These are phyloP conservation scores for Scolopax mira DNA, from an alignment of 2,113 vertebrate genomes.

Conservation along the genomic window DNA sequence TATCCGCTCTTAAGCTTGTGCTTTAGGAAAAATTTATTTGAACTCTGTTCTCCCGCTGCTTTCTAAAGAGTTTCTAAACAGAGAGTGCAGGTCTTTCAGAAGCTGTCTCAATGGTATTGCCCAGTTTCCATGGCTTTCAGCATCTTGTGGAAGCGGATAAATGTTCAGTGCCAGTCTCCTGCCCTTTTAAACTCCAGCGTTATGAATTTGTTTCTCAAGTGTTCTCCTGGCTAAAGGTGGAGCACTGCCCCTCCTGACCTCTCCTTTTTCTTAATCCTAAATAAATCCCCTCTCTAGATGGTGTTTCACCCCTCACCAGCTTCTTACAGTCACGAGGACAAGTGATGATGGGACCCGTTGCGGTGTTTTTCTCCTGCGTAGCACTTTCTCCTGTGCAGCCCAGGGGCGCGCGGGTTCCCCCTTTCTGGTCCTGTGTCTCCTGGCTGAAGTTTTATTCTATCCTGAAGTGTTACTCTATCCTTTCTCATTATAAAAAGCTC, in stretches of 20 bases:
- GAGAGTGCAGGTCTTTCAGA: not conserved
- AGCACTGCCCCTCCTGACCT: not conserved
- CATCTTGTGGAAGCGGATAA: slow-evolving; percentile 6
- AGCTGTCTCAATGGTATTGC: slow-evolving; percentile 9
- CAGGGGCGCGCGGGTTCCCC: not conserved
- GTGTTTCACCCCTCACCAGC: not conserved
- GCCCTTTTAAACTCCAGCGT: not conserved
- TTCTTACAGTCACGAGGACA: not conserved
- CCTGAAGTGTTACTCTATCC: not conserved
- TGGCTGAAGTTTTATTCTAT: not conserved
- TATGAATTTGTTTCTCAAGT: not conserved
- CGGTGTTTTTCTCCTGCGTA: not conserved
- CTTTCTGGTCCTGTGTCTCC: not conserved
- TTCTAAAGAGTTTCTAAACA: slow-evolving; percentile 50
- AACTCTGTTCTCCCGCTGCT: slow-evolving; percentile 35
- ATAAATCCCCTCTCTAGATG: not conserved
- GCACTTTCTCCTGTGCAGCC: not conserved
- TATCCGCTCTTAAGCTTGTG: slow-evolving; percentile 37
- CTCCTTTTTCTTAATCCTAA: slow-evolving; percentile 22
- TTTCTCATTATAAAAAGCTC: not conserved
- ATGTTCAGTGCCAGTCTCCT: slow-evolving; percentile 1
- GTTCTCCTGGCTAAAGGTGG: not conserved
- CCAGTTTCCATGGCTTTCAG: slow-evolving; percentile 6
- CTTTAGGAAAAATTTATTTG: slow-evolving; percentile 51
- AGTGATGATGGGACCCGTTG: not conserved